phyloP scores from a whole-genome alignment of 2,888 invertebrate species.

The Tricholauxania praeusta region DNA sequence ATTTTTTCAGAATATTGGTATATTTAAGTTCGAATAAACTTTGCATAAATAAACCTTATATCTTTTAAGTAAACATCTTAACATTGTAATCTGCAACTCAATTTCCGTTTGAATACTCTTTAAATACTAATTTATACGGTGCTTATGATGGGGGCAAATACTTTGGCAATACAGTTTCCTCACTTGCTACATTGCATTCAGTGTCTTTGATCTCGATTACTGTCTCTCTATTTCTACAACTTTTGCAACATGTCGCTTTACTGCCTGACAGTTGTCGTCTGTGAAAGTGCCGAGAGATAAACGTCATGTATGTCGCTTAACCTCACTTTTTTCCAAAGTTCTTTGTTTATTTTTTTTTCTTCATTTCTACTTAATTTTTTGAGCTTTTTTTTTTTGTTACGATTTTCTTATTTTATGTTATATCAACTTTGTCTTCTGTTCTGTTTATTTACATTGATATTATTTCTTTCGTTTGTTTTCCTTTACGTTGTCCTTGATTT shows the following conservation, averaged over 20 bases:
- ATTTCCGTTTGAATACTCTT: constrained; percentile 28
- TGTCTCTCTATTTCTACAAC: constrained; percentile 3
- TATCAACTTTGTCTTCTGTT: background rate
- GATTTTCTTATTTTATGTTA: background rate
- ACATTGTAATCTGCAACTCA: constrained; percentile 13
- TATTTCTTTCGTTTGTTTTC: background rate
- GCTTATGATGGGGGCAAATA: background rate
- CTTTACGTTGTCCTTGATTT: background rate
- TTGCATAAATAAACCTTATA: too few relatives aligned
- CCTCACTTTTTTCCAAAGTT: background rate
- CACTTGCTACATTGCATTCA: background rate
- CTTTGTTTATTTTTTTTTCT: background rate
- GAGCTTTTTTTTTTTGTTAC: background rate
- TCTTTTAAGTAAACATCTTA: too few relatives aligned
- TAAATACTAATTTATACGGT: constrained; percentile 35
- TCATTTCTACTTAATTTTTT: background rate
- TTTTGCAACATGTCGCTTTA: constrained; percentile 10
- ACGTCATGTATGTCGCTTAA: constrained; percentile 34
- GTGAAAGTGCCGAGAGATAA: constrained; percentile 32
- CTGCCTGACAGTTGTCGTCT: constrained; percentile 11
- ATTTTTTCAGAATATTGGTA: too few relatives aligned
- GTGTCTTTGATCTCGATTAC: background rate
- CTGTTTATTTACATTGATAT: constrained; percentile 2
- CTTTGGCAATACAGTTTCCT: background rate
- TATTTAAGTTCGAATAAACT: too few relatives aligned